Conservation (phyloP, 2,888 invertebrate species). For the Drosophila affinis region DNA sequence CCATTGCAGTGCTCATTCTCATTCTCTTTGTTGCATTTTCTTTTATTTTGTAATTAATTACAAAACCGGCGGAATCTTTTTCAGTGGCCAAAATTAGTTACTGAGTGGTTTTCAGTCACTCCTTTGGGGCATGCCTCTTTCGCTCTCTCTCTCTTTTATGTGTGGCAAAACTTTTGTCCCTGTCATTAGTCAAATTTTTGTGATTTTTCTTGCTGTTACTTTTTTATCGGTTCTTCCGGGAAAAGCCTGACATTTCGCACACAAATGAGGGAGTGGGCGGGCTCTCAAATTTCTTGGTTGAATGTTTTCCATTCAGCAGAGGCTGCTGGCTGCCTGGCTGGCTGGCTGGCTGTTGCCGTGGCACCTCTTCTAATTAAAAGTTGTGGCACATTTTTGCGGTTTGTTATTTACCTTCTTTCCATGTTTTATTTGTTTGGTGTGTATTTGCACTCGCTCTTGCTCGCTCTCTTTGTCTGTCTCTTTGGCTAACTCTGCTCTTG, state of each 20-base stretch:
- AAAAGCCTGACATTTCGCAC: conserved; percentile 1
- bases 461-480: background rate
- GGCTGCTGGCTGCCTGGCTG: too few species aligned
- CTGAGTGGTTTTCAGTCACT: conserved; percentile 18
- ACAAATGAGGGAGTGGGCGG: background rate
- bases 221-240: conserved; percentile 18
- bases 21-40: background rate
- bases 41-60: conserved; percentile 57
- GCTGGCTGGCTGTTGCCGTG: conserved; percentile 12
- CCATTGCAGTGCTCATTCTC: conserved; percentile 3
- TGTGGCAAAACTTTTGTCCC: conserved; percentile 4
- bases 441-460: too few species aligned
- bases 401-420: conserved; percentile 36
- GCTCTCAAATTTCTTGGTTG: conserved; percentile 23
- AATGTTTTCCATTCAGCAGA: background rate
- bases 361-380: conserved; percentile 64
- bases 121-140: too few species aligned
- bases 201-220: conserved; percentile 21
- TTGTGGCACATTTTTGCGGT: conserved; percentile 54
- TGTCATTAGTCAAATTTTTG: conserved; percentile 50
- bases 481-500: background rate
- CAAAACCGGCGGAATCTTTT: conserved; percentile 16
- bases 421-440: conserved; percentile 28
- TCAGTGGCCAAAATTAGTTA: conserved; percentile 4
- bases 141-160: background rate